Percentiles rank a stretch among this genome's conserved stretches.
Evolutionary conservation across 2,888 invertebrate species (phyloP).

Genomic region (Drosophila tripunctata): DNA sequence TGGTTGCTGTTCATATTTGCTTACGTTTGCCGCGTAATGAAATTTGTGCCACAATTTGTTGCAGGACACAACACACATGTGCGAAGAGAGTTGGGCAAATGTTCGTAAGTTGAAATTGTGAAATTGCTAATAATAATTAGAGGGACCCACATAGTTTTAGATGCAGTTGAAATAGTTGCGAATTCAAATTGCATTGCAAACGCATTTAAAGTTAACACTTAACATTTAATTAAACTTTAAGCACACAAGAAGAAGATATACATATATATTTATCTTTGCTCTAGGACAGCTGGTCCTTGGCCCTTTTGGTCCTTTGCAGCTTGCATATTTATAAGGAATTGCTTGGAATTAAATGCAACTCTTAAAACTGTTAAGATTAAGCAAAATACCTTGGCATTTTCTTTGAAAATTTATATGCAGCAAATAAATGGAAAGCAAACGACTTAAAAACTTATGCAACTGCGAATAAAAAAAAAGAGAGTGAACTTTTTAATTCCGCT

Average conservation of each 20-base stretch:
- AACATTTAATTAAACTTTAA: constrained; percentile 67
- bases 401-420: constrained; percentile 65
- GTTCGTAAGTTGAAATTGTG: constrained; percentile 27
- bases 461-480: constrained; percentile 31
- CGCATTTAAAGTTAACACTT: constrained; percentile 50
- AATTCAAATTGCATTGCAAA: constrained; percentile 38
- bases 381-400: constrained; percentile 50
- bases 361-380: constrained; percentile 42
- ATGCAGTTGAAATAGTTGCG: constrained; percentile 11
- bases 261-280: constrained; percentile 53
- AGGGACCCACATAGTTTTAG: constrained; percentile 9
- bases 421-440: constrained; percentile 20
- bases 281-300: constrained; percentile 14
- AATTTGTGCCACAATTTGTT: constrained; percentile 41
- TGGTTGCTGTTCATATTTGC: constrained; percentile 35
- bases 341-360: constrained; percentile 58
- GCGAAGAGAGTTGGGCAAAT: constrained; percentile 12
- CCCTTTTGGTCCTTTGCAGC: constrained; percentile 8
- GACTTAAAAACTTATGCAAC: constrained; percentile 43
- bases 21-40: constrained; percentile 31
- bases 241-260: no score
- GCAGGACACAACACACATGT: constrained; percentile 34
- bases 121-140: constrained; percentile 39
- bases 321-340: constrained; percentile 76
- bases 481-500: constrained; percentile 41